Evolutionary conservation across 2,797 vertebrate species (phyloP), one percentile per base, ranked within the genome.

Genomic region (Molossus alvarezi): DNA sequence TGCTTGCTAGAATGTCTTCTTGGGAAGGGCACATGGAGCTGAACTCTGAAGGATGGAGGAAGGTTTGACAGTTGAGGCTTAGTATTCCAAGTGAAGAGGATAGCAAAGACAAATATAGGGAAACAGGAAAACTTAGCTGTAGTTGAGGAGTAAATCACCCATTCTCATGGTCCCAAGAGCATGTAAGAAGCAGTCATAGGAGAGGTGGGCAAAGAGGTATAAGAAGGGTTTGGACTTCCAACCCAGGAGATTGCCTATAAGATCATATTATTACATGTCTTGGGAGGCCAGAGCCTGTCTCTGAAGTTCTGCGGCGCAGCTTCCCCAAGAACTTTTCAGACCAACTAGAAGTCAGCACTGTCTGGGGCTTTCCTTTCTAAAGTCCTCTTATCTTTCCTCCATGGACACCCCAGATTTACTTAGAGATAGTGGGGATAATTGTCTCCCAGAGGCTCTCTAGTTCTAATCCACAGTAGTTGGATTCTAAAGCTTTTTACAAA

Each of bases 401-500:
- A 91, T 8, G 27, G 53, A 45, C 41, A 69, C n/a, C 37, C 20
- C 13, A 48, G 67, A 75, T 95, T 83, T 48, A 33, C 25, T 23
- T 75, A 77, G 45, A 48, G 25, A 45, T 37, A 75, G 11, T 55
- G 67, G 77, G 37, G 27, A 33, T 69, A 37, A 14, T 48, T 33
- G 25, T 48, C 85, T 94, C 23, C 53, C 33, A 64, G 87, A 93
- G 33, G 7, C 5, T 71, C 2, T 75, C 25, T 64, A 45, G 4
- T 71, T 55, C 65, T 77, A 33, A 89, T 77, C 53, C 13, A 29
- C 25, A 69, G 45, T 33, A n/a, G 33, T 90, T 95, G 82, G 33
- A 90, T 67, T 85, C 90, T 55, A 57, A 95, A 89, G 33, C 57
- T 86, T 91, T 71, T 65, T 77, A 18, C 17, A 53, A 15, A 37